These are phyloP conservation scores for Carcina quercana DNA, from an alignment of 2,888 invertebrate species.

Conservation along the genomic window DNA sequence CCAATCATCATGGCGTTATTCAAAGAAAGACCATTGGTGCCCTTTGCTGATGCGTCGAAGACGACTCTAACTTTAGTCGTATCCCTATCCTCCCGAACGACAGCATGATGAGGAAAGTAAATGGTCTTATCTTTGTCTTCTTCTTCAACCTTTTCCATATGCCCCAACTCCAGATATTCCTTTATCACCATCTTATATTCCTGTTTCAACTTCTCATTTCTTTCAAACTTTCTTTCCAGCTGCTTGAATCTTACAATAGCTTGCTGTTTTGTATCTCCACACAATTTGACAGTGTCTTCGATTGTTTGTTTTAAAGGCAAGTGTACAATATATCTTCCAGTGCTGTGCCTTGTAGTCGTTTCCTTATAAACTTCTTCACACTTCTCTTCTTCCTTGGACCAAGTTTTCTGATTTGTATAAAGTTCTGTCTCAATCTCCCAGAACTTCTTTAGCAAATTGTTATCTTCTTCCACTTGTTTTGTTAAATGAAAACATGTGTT, in stretches of 20 bases:
- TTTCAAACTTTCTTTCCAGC: conserved; percentile 7
- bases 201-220: conserved; percentile 1
- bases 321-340: conserved; percentile 10
- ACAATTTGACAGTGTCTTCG: conserved; percentile 3
- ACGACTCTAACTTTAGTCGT: conserved; percentile 18
- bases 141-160: conserved; percentile 7
- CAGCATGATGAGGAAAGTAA: conserved; percentile 18
- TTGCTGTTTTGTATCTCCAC: conserved; percentile 4
- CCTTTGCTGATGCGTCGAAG: conserved; percentile 13
- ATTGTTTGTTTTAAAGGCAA: conserved; percentile 7
- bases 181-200: conserved; percentile 7
- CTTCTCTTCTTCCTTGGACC: neutral
- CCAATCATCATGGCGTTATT: conserved; percentile 14
- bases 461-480: conserved; percentile 1
- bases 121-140: neutral
- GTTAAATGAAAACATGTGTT: conserved; percentile 2
- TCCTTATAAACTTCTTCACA: conserved; percentile 3
- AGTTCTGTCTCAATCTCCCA: conserved; percentile 14
- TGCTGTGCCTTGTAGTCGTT: conserved; percentile 5
- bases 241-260: conserved; percentile 4
- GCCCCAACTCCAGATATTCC: conserved; percentile 8
- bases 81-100: conserved; percentile 13
- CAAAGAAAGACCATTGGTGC: conserved; percentile 10
- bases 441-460: conserved; percentile 9
- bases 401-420: conserved; percentile 7